Percentiles rank a stretch among this genome's conserved stretches.
These are phyloP conservation scores for Cetoscarus ocellatus DNA, from an alignment of 2,797 vertebrate species.

Conservation along the genomic window DNA sequence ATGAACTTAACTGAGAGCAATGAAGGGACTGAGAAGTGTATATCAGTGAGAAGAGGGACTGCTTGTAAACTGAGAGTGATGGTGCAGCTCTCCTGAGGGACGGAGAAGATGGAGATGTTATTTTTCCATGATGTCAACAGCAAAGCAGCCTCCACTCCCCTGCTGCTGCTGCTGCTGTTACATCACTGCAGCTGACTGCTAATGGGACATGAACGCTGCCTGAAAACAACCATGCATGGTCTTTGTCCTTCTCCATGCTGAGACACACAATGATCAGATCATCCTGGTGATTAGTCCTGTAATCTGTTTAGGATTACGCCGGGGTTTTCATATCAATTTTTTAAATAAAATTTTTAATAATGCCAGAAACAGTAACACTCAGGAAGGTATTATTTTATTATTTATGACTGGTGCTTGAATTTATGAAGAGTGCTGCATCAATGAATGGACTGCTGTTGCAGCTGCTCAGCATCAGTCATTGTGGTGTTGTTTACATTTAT, in stretches of 20 bases:
- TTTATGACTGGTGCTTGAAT: not conserved
- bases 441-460: no score
- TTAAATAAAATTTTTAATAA: no score
- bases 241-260: not conserved
- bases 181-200: slow-evolving; percentile 25
- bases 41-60: slow-evolving; percentile 17
- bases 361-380: no score
- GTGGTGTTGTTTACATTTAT: no score
- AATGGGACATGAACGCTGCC: slow-evolving; percentile 10
- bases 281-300: not conserved
- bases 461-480: no score
- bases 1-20: slow-evolving; percentile 22
- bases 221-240: not conserved
- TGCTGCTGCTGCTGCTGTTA: slow-evolving; percentile 39
- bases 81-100: slow-evolving; percentile 32
- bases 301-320: not conserved
- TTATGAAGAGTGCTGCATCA: not conserved
- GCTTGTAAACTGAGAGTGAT: slow-evolving; percentile 30
- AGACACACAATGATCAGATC: not conserved
- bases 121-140: slow-evolving; percentile 74
- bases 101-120: slow-evolving; percentile 38
- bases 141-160: slow-evolving; percentile 27
- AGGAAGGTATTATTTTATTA: no score
- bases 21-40: slow-evolving; percentile 29
- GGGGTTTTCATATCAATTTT: no score